Evolutionary conservation across 1,140 invertebrate genomes (phyloP).

Genomic region (Drosophila erecta): DNA sequence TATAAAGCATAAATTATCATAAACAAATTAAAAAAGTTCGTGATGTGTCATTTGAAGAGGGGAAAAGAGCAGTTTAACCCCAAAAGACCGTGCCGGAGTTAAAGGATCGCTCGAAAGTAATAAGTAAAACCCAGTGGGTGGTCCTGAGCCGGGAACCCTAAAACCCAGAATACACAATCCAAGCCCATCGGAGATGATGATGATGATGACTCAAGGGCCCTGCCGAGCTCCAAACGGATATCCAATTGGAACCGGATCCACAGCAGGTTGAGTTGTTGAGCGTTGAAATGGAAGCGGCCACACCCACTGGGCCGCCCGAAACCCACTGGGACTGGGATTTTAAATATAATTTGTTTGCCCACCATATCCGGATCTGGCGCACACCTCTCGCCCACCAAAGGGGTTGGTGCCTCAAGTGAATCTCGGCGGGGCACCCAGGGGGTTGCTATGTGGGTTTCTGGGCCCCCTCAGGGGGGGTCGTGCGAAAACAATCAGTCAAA

Average conservation of each 20-base stretch:
- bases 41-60: conserved; percentile 70
- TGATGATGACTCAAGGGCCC: conserved; percentile 45
- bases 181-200: conserved; percentile 30
- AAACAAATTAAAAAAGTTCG: conserved; percentile 83
- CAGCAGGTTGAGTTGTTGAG: conserved; percentile 30
- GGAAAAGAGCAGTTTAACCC: conserved; percentile 34
- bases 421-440: conserved; percentile 54
- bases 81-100: conserved; percentile 48
- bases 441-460: neutral
- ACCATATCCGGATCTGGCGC: conserved; percentile 1
- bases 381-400: conserved; percentile 48
- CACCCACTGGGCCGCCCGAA: conserved; percentile 53
- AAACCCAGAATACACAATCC: conserved; percentile 8
- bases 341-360: conserved; percentile 81
- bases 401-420: conserved; percentile 65
- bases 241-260: conserved; percentile 71
- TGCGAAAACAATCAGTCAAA: conserved; percentile 79
- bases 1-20: conserved; percentile 78
- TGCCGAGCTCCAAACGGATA: conserved; percentile 48
- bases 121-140: conserved; percentile 72
- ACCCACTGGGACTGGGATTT: conserved; percentile 52
- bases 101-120: conserved; percentile 68
- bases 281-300: conserved; percentile 3
- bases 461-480: conserved; percentile 29
- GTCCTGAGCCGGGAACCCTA: conserved; percentile 35